Evolutionary conservation across 2,888 invertebrate genomes (phyloP), one percentile per base, ranked within the genome.

Genomic region (Cyclophora albipunctata): DNA sequence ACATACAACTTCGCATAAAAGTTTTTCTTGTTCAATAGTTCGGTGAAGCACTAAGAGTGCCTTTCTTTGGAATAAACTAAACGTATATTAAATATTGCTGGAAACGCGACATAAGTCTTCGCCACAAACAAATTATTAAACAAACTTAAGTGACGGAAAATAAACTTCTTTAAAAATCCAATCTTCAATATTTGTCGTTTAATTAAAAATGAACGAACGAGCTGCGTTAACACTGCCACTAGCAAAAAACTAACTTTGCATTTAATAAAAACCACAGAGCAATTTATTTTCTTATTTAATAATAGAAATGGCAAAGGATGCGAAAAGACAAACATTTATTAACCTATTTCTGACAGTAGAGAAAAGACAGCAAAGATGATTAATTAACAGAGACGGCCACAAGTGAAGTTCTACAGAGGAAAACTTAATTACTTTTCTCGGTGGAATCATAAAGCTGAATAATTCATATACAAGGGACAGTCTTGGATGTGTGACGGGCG

Each of bases 361-460:
- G 74, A 70, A 78, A 77, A 75, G 75, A 71, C 74, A 71, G 71
- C 69, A 67, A 67, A 67, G 71, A 81, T 83, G 78, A 84, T 83
- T 83, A 81, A 84, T 83, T 84, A 83, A 79, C 75, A 74, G 66
- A 70, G 73, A 72, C 69, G 70, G 72, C 78, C 78, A 71, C 80
- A 74, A 76, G 74, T 73, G 76, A 69, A 66, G 71, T 72, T 68
- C 70, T 64, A 63, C 71, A 66, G 73, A 77, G 73, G 78, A 78
- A 80, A 80, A 81, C 76, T 79, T 84, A 83, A 84, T 83, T 84
- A 84, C 75, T 81, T 83, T 82, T 78, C 81, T 80, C 76, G 61
- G 70, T 63, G 67, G 75, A 79, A 80, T 80, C 77, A 80, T 82
- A 78, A 78, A 76, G 69, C 67, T 80, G 75, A 78, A 82, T 53